Base-by-base conservation (phyloP, 1,140 invertebrate species). In the Drosophila azteca region DNA sequence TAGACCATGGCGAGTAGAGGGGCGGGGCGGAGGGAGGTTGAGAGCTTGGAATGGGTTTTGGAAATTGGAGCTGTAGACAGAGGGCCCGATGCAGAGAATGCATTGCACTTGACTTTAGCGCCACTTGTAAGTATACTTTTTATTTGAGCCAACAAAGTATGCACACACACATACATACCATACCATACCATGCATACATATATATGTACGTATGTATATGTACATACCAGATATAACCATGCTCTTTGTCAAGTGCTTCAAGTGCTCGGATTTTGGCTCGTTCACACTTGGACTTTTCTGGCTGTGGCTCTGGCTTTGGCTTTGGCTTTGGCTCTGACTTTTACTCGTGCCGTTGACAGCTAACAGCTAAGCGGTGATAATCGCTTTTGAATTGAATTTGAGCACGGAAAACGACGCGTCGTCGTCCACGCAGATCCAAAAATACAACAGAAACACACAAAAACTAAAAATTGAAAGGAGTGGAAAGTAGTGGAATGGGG, bases 101-200 rank as follows among this genome's bases (percentile, higher is more conserved):
- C 77, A 80, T 61, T 77, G 63, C 78, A 75, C 82, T 85, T 76
- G 82, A 87, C 82, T 85, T 85, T 87, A 85, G 82, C 82, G 82
- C 82, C 82, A 85, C 82, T 87, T 87, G 82, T 78, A 87, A 85
- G 82, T 85, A 82, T 85, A 85, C 81, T 87, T 85, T 85, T 85
- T 85, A 85, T 85, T 85, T 87, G 74, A 85, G 74, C 78, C 78
- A 87, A 52, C 65, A 60, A 53, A 83, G 75, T 83, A 59, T 26
- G 24, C 46, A 62, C 58, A 71, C 58, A 71, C 46, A 77, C 44
- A 64, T 60, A 55, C 57, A 67, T 51, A 59, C n/a, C n/a, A n/a
- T n/a, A n/a, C n/a, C 26, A 79, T 43, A 35, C 52, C 13, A 13
- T 6, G 51, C 35, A 44, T 9, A 43, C 45, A 44, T 17, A 13